phyloP scores from a whole-genome alignment of 2,797 vertebrate genomes.

The Premnoplex brunnescens region DNA sequence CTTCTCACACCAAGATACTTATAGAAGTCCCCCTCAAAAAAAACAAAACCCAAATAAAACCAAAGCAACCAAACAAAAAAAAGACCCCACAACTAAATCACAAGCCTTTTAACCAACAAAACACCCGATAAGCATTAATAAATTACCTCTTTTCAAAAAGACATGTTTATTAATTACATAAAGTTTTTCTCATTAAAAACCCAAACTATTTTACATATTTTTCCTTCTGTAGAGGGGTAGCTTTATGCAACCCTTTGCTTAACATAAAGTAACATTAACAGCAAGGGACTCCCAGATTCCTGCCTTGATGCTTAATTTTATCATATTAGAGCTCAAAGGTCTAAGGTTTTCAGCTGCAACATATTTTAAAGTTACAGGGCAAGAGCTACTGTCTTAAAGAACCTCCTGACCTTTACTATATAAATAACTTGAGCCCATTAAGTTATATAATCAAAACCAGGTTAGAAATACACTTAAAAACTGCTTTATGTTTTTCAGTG shows the following conservation, averaged over 20 bases:
- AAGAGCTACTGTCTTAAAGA: neutral
- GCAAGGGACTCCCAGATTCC: neutral
- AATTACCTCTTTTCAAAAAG: neutral
- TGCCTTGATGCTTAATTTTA: neutral
- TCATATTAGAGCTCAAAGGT: neutral
- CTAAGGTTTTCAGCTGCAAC: neutral
- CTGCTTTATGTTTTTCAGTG: neutral
- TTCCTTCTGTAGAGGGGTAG: neutral
- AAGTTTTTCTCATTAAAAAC: neutral
- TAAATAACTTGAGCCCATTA: neutral
- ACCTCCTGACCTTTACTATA: neutral
- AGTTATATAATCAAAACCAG: neutral
- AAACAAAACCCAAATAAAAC: no score
- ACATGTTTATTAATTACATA: accelerated
- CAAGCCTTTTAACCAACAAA: neutral
- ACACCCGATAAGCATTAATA: neutral
- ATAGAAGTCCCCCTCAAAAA: neutral
- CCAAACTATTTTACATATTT: neutral
- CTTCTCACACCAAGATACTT: neutral
- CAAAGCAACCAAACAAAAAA: no score
- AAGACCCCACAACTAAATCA: neutral
- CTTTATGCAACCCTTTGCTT: neutral
- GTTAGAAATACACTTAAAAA: neutral
- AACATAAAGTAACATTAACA: neutral
- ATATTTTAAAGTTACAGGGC: neutral